Conservation (phyloP, 2,888 invertebrate species). For the Hypercompe scribonia region DNA sequence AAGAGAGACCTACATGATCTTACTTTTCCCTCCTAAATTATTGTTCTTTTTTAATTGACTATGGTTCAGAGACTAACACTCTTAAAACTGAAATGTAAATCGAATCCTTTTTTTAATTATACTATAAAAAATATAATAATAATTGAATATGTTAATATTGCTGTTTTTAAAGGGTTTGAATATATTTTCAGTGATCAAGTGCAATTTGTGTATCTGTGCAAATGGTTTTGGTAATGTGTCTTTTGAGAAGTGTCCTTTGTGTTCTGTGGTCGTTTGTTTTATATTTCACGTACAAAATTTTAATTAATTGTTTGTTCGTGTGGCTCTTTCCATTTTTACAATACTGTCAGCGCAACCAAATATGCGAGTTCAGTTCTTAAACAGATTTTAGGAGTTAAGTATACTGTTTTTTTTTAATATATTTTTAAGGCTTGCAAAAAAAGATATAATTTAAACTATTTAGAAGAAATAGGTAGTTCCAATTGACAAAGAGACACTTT, state of each 20-base stretch:
- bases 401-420: background rate
- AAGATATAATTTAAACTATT: no score
- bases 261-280: background rate
- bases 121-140: background rate
- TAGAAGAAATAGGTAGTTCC: no score
- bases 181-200: conserved; percentile 25
- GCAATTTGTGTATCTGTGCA: conserved; percentile 36
- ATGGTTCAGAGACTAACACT: conserved; percentile 13
- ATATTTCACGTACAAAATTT: background rate
- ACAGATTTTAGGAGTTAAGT: background rate
- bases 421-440: no score
- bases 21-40: background rate
- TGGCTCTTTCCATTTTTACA: background rate
- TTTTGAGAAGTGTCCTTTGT: background rate
- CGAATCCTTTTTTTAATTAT: background rate
- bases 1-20: background rate
- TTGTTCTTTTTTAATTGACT: background rate
- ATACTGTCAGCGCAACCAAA: background rate
- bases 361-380: background rate
- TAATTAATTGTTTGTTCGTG: background rate
- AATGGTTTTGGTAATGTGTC: conserved; percentile 42
- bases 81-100: conserved; percentile 20
- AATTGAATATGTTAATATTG: background rate
- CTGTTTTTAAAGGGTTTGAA: conserved; percentile 15
- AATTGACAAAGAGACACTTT: no score